Conservation (phyloP, 2,113 vertebrate genomes). For the Hypomesus transpacificus region DNA sequence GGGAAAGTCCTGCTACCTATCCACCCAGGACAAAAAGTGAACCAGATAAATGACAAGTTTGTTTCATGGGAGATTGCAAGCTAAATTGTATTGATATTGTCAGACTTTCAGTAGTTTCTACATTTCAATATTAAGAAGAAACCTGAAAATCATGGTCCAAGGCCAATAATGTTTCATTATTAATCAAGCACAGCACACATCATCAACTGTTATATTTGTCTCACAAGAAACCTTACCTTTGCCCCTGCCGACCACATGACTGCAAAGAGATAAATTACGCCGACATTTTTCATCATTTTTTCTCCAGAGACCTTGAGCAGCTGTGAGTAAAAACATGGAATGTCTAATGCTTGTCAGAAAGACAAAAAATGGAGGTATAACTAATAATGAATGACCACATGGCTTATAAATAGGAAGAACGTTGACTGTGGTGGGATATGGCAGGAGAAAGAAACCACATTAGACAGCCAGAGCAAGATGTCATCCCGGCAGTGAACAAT, state of each 20-base stretch:
- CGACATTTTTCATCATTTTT: slow-evolving; percentile 23
- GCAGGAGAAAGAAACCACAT: slow-evolving; percentile 30
- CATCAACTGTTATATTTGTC: slow-evolving; percentile 42
- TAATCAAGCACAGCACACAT: slow-evolving; percentile 24
- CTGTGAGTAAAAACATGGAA: slow-evolving; percentile 44
- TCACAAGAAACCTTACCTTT: slow-evolving; percentile 33
- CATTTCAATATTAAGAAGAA: slow-evolving; percentile 12
- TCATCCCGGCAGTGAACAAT: slow-evolving; percentile 10
- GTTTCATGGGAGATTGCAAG: slow-evolving; percentile 61
- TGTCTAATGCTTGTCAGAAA: slow-evolving; percentile 32
- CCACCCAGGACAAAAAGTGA: slow-evolving; percentile 62
- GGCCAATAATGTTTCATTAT: slow-evolving; percentile 26
- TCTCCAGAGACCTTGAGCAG: slow-evolving; percentile 31
- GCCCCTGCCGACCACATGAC: slow-evolving; percentile 38
- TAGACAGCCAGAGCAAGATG: slow-evolving; percentile 21
- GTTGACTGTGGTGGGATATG: slow-evolving; percentile 39
- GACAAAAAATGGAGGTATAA: slow-evolving; percentile 21
- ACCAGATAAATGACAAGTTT: slow-evolving; percentile 67
- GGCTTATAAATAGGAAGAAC: slow-evolving; percentile 28
- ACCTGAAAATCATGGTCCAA: not conserved
- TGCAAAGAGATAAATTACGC: not conserved
- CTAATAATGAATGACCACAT: slow-evolving; percentile 48
- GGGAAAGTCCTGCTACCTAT: slow-evolving; percentile 53
- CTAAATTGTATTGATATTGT: slow-evolving; percentile 10
- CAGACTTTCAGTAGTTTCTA: slow-evolving; percentile 17